Conservation (phyloP, 2,888 invertebrate genomes). For the Neoascia interrupta region DNA sequence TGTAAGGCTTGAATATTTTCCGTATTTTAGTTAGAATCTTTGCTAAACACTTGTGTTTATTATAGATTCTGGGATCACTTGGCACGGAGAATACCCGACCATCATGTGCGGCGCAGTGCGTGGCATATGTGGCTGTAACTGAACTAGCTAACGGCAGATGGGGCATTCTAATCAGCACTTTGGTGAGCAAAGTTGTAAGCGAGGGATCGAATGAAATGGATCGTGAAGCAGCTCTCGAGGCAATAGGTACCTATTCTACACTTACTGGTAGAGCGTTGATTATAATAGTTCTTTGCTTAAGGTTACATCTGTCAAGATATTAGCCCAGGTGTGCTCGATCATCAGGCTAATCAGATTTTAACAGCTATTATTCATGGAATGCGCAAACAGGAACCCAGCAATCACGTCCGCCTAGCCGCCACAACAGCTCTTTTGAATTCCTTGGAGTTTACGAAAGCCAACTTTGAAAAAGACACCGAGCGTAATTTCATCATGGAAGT, state of each 20-base stretch:
- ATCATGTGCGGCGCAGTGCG: conserved; percentile 99
- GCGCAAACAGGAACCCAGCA: conserved; percentile 95
- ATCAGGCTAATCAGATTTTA: conserved; percentile 96
- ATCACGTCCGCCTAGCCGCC: conserved; percentile 96
- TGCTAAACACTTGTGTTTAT: conserved; percentile 14
- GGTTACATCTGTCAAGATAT: conserved; percentile 98
- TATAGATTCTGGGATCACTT: conserved; percentile 92
- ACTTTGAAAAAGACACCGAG: conserved; percentile 98
- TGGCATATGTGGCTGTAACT: conserved; percentile 98
- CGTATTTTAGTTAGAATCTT: no score
- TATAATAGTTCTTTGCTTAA: no score
- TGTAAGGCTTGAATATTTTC: conserved; percentile 85
- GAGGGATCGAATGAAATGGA: conserved; percentile 93
- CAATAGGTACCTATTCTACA: conserved; percentile 86
- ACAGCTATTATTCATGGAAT: conserved; percentile 99
- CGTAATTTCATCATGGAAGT: conserved; percentile 99
- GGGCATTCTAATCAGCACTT: conserved; percentile 91
- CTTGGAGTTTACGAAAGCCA: conserved; percentile 98
- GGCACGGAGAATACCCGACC: conserved; percentile 98
- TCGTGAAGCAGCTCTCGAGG: conserved; percentile 97
- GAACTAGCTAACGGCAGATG: conserved; percentile 96
- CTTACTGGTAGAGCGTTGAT: no score
- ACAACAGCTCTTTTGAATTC: conserved; percentile 98
- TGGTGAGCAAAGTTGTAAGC: conserved; percentile 95
- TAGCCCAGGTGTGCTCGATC: conserved; percentile 93